Percentiles rank a stretch among this genome's conserved stretches.
Conservation (phyloP, 2,888 invertebrate genomes). For the Quadriops clusia region DNA sequence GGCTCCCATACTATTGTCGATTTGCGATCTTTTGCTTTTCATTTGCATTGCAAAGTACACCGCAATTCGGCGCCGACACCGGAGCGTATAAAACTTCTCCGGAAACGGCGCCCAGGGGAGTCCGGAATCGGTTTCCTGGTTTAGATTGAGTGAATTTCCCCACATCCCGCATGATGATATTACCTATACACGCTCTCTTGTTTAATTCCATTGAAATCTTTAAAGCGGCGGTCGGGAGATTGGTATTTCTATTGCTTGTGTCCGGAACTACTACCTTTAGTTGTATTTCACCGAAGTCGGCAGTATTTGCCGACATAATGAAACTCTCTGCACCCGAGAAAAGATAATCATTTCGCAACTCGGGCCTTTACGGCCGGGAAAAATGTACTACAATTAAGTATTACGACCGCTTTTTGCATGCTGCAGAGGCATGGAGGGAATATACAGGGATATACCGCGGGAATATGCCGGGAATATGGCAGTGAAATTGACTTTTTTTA, state of each 20-base stretch:
- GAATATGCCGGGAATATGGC: no score
- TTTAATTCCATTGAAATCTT: conserved; percentile 36
- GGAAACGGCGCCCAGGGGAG: conserved; percentile 34
- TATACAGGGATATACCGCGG: no score
- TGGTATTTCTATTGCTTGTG: conserved; percentile 26
- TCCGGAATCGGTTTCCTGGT: conserved; percentile 37
- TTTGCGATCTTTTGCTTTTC: conserved; percentile 38
- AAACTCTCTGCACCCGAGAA: no score
- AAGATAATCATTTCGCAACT: no score
- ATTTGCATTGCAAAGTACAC: conserved; percentile 37
- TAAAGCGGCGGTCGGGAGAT: conserved; percentile 26
- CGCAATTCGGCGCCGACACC: conserved; percentile 34
- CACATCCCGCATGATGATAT: conserved; percentile 33
- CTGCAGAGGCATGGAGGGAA: no score
- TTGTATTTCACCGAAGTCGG: conserved; percentile 6
- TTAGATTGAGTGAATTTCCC: conserved; percentile 38
- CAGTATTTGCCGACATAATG: background rate
- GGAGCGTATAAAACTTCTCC: conserved; percentile 33
- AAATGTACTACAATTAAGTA: no score
- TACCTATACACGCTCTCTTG: conserved; percentile 33
- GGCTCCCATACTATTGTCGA: conserved; percentile 35
- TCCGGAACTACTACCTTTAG: conserved; percentile 17
- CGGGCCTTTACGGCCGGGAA: no score
- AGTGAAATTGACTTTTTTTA: no score
- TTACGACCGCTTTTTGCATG: no score